These are phyloP conservation scores for Acholoe squamosa DNA, from an alignment of 2,888 invertebrate genomes.

Conservation along the genomic window DNA sequence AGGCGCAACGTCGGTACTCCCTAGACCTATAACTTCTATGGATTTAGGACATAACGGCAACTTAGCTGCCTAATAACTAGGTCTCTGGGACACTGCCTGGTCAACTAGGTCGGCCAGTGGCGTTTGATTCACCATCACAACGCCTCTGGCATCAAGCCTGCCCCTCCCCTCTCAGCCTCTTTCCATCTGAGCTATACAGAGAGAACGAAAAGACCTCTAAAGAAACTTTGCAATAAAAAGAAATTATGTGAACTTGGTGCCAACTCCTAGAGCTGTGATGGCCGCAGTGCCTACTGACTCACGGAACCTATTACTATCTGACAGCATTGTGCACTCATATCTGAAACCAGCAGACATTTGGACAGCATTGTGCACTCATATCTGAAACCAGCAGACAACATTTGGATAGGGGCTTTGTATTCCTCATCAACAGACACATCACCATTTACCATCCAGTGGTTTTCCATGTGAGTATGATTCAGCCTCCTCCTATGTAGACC, in stretches of 20 bases:
- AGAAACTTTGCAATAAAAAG: constrained; percentile 43
- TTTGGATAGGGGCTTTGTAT: not conserved
- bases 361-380: not conserved
- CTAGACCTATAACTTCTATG: not conserved
- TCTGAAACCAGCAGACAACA: not conserved
- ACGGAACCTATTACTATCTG: not conserved
- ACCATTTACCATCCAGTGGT: not conserved
- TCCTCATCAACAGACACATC: constrained; percentile 3
- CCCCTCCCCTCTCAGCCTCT: constrained; percentile 9
- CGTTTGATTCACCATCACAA: not conserved
- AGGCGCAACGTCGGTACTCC: not conserved
- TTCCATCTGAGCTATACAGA: not conserved
- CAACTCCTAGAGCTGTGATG: constrained; percentile 3
- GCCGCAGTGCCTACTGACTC: not conserved
- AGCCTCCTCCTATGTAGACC: not conserved
- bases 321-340: not conserved
- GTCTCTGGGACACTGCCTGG: constrained; percentile 20
- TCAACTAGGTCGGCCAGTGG: constrained; percentile 30
- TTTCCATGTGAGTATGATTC: not conserved
- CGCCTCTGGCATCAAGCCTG: not conserved
- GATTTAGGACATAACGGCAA: constrained; percentile 38
- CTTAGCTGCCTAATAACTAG: not conserved
- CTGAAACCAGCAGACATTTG: not conserved
- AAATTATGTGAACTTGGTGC: constrained; percentile 29
- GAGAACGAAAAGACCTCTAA: constrained; percentile 13